These are phyloP conservation scores for Phthorimaea operculella DNA, from an alignment of 1,140 invertebrate genomes.

Conservation along the genomic window DNA sequence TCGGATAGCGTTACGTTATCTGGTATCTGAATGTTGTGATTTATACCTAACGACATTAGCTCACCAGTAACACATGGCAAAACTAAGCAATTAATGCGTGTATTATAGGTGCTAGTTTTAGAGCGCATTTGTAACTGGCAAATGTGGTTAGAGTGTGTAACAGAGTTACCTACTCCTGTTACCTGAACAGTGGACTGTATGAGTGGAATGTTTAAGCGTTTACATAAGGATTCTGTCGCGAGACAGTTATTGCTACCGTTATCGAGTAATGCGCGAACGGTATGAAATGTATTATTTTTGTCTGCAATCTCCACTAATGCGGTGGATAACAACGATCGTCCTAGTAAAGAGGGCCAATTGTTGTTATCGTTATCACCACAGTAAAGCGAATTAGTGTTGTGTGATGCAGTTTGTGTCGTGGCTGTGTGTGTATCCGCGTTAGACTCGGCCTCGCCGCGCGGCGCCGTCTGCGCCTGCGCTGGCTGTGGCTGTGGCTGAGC, in stretches of 20 bases:
- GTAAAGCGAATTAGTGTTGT: background rate
- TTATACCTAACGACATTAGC: background rate
- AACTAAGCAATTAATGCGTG: slow-evolving; percentile 1
- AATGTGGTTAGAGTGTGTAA: background rate
- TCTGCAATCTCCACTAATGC: slow-evolving; percentile 2
- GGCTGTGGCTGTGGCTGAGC: background rate
- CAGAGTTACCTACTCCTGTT: slow-evolving; percentile 1
- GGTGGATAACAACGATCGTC: background rate
- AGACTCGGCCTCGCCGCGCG: background rate
- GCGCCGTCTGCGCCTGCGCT: background rate
- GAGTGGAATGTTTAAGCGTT: slow-evolving; percentile 2
- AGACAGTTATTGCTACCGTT: slow-evolving; percentile 3
- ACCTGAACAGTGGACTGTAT: slow-evolving; percentile 7
- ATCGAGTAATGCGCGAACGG: background rate
- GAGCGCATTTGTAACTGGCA: slow-evolving; percentile 1
- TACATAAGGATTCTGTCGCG: background rate
- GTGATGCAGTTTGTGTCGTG: background rate
- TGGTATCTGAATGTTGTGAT: slow-evolving; percentile 5
- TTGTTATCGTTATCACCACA: background rate
- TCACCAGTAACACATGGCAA: slow-evolving; percentile 1
- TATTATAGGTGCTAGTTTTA: slow-evolving; percentile 1
- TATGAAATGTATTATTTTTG: background rate
- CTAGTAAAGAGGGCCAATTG: background rate
- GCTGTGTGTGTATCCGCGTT: background rate
- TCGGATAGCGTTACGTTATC: slow-evolving; percentile 3